These are phyloP conservation scores for Propithecus coquereli DNA, from an alignment of 2,113 vertebrate genomes.

Conservation along the genomic window DNA sequence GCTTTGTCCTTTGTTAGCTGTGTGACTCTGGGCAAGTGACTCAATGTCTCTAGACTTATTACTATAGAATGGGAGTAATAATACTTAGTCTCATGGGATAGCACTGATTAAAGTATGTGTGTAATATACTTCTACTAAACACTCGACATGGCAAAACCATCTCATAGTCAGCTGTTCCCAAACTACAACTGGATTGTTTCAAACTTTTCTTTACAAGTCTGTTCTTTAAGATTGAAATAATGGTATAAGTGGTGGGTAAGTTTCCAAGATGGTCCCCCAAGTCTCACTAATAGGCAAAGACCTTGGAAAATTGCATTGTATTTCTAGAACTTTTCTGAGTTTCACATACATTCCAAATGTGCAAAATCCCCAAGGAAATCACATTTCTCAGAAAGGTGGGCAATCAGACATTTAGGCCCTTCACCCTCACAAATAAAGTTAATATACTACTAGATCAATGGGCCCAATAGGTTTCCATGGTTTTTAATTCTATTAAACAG, in stretches of 20 bases:
- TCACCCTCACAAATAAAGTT: neutral
- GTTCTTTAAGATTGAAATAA: neutral
- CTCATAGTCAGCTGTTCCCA: neutral
- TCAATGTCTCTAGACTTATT: neutral
- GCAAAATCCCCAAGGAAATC: neutral
- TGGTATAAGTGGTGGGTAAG: neutral
- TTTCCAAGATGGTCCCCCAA: neutral
- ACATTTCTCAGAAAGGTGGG: neutral
- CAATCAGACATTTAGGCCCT: neutral
- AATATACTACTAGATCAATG: neutral
- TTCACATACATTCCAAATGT: neutral
- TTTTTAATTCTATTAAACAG: neutral
- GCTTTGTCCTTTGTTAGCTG: neutral
- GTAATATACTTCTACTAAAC: neutral
- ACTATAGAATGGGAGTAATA: neutral
- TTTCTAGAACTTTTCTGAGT: neutral
- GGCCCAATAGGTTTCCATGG: neutral
- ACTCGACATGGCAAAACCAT: neutral
- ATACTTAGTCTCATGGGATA: neutral
- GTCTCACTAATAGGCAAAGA: neutral
- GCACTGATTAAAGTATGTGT: neutral
- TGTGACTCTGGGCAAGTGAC: neutral
- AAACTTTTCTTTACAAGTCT: conserved; percentile 15
- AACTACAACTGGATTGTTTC: neutral
- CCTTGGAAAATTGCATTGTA: neutral